Evolutionary conservation across 1,140 invertebrate genomes (phyloP).

Genomic region (Euwallacea fornicatus): DNA sequence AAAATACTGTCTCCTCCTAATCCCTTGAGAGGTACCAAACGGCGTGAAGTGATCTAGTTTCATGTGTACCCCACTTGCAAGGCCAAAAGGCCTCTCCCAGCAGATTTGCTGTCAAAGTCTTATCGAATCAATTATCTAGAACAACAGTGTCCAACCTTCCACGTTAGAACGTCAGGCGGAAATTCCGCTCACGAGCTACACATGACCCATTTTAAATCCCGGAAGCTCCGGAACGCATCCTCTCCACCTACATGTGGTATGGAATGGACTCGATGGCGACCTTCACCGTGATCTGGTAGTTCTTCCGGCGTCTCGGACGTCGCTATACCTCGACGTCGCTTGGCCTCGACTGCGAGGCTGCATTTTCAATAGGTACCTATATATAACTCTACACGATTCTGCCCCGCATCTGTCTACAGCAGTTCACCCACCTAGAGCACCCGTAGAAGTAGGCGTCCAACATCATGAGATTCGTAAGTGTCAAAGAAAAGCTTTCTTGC

Average conservation of each 20-base stretch:
- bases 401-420: conserved; percentile 39
- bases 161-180: no score
- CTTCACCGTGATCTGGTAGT: conserved; percentile 34
- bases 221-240: conserved; percentile 6
- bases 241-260: conserved; percentile 21
- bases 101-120: no score
- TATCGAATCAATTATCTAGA: no score
- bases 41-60: no score
- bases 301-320: conserved; percentile 37
- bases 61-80: no score
- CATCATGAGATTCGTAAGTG: conserved; percentile 40
- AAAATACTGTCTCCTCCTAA: no score
- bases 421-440: conserved; percentile 40
- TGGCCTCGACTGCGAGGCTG: conserved; percentile 37
- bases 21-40: no score
- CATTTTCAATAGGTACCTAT: conserved; percentile 26
- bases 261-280: conserved; percentile 1
- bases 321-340: conserved; percentile 18
- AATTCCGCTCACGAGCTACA: no score
- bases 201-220: conserved; percentile 10
- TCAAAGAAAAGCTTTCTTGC: conserved; percentile 34
- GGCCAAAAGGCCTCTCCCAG: no score
- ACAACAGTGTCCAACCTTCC: no score
- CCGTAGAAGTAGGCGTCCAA: conserved; percentile 36
- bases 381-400: conserved; percentile 35